Conservation (phyloP, 2,113 vertebrate genomes). For the Leucopternis melanops region DNA sequence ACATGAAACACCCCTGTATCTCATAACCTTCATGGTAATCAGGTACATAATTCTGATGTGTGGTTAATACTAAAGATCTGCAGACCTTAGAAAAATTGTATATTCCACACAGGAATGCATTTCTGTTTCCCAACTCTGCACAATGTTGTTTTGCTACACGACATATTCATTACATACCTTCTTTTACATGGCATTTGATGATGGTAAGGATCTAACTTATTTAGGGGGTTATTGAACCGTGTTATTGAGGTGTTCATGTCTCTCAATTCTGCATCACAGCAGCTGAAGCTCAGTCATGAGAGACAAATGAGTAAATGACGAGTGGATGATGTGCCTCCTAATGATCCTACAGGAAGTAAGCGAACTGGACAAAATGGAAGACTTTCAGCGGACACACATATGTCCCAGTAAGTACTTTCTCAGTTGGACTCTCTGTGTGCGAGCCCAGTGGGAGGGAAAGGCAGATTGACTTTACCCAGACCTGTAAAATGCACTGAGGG, state of each 20-base stretch:
- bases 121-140: background rate
- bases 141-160: background rate
- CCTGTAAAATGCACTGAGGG: background rate
- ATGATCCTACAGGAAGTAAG: background rate
- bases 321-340: background rate
- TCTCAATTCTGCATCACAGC: background rate
- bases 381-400: fast-evolving
- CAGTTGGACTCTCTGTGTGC: fast-evolving
- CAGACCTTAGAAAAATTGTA: background rate
- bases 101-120: background rate
- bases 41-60: background rate
- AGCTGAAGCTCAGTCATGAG: background rate
- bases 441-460: background rate
- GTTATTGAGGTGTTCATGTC: background rate
- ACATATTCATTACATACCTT: background rate
- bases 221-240: background rate
- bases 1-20: background rate
- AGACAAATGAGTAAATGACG: background rate
- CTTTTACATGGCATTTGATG: background rate
- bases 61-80: background rate
- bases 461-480: background rate
- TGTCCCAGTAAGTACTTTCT: background rate
- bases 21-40: background rate
- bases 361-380: background rate
- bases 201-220: background rate